Percentiles rank a stretch among this genome's conserved stretches.
phyloP scores from a whole-genome alignment of 2,797 vertebrate genomes.

The Thamnophis elegans region DNA sequence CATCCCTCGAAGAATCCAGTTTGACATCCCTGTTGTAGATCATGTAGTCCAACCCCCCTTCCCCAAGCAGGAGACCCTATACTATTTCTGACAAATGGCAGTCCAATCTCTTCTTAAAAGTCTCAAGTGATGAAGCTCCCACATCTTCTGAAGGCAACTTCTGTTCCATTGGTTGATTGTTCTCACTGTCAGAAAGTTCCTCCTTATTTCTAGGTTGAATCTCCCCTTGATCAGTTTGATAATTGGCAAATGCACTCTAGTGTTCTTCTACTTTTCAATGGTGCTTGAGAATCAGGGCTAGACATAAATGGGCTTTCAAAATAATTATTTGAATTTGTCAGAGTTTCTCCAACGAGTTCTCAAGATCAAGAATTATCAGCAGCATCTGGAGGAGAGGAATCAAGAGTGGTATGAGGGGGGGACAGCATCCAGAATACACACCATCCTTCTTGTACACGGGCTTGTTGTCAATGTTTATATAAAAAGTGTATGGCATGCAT shows the following conservation, averaged over 20 bases:
- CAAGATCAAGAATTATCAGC: neutral
- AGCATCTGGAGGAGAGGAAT: neutral
- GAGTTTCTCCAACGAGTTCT: neutral
- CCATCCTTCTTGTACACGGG: neutral
- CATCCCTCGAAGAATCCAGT: too few species aligned
- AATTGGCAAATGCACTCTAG: neutral
- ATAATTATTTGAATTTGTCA: neutral
- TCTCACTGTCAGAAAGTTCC: too few species aligned
- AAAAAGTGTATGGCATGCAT: neutral
- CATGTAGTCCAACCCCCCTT: too few species aligned
- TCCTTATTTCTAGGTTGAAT: too few species aligned
- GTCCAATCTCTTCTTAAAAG: too few species aligned
- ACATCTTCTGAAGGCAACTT: too few species aligned
- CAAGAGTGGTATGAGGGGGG: neutral
- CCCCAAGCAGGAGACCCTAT: too few species aligned
- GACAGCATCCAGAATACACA: neutral
- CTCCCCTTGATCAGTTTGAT: neutral
- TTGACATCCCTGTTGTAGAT: too few species aligned
- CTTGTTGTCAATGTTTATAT: neutral
- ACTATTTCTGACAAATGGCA: too few species aligned
- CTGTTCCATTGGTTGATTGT: too few species aligned
- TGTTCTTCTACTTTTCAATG: neutral
- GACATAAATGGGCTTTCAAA: neutral
- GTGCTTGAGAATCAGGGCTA: neutral
- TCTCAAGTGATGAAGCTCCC: too few species aligned